These are phyloP conservation scores for Orthosia incerta DNA, from an alignment of 2,888 invertebrate genomes.

Conservation along the genomic window DNA sequence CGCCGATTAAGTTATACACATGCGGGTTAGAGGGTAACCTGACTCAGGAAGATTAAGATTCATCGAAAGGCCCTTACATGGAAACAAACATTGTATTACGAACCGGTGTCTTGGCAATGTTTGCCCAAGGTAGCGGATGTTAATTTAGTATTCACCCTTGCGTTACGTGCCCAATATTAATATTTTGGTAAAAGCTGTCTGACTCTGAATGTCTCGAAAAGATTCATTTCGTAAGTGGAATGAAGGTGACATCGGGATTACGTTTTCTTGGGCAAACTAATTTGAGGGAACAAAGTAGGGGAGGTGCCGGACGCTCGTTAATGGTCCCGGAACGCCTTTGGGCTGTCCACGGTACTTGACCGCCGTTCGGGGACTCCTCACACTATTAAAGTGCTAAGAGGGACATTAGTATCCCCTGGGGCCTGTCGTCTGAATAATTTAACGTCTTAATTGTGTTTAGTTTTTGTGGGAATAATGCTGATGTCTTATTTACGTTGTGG, in stretches of 20 bases:
- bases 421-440: conserved; percentile 88
- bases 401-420: conserved; percentile 87
- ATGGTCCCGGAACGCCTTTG: conserved; percentile 85
- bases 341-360: conserved; percentile 85
- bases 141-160: conserved; percentile 90
- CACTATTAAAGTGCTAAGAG: conserved; percentile 91
- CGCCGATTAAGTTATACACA: conserved; percentile 90
- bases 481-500: conserved; percentile 26
- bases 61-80: conserved; percentile 89
- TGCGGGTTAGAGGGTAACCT: conserved; percentile 89
- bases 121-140: conserved; percentile 89
- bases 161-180: conserved; percentile 84
- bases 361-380: conserved; percentile 79
- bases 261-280: conserved; percentile 77
- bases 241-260: conserved; percentile 67
- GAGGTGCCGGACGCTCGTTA: conserved; percentile 81
- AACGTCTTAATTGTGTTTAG: conserved; percentile 86
- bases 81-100: conserved; percentile 89
- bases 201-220: conserved; percentile 70
- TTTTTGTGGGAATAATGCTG: conserved; percentile 72
- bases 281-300: conserved; percentile 89
- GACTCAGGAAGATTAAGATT: conserved; percentile 90
- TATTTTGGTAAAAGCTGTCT: conserved; percentile 79
- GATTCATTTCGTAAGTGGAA: conserved; percentile 75
- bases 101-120: conserved; percentile 88